Conservation (phyloP, 2,113 vertebrate species). For the Caracal caracal region DNA sequence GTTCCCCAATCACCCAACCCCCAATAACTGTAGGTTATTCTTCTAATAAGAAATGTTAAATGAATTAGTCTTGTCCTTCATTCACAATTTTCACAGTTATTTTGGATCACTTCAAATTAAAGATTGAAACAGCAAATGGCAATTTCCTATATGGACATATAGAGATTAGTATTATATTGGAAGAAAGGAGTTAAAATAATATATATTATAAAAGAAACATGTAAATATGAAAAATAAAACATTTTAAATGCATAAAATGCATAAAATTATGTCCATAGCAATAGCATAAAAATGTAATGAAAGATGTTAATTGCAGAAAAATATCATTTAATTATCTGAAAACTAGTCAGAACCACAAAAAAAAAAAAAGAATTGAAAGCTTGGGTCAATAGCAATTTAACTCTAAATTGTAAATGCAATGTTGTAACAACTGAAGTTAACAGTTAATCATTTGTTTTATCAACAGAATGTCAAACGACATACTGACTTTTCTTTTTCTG, state of each 20-base stretch:
- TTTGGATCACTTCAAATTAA: neutral
- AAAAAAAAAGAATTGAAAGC: neutral
- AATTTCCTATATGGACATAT: conserved; percentile 5
- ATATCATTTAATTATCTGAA: neutral
- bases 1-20: neutral
- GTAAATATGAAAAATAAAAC: neutral
- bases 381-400: neutral
- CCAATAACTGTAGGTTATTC: rapidly evolving
- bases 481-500: neutral
- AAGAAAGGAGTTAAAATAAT: neutral
- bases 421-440: neutral
- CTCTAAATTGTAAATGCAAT: neutral
- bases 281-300: neutral
- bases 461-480: neutral
- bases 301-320: neutral
- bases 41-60: neutral
- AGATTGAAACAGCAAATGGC: neutral
- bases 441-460: neutral
- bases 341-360: neutral
- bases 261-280: neutral
- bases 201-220: neutral
- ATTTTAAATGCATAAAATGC: neutral
- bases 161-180: neutral
- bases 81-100: neutral
- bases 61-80: neutral